phyloP scores from a whole-genome alignment of 1,140 invertebrate species.

The Periplaneta americana region DNA sequence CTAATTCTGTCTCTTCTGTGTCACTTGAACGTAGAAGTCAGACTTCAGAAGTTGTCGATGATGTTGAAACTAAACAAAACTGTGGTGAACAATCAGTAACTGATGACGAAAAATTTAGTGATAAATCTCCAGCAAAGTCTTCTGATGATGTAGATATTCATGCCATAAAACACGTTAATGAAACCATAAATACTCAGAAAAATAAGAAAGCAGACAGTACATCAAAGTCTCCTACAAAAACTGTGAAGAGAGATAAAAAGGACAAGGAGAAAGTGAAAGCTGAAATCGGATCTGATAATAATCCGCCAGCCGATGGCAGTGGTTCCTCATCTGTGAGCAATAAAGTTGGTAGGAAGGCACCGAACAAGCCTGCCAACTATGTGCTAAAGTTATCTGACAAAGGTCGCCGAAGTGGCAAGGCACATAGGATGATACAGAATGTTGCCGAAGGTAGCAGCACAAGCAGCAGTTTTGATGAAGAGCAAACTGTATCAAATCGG shows the following conservation, averaged over 20 bases:
- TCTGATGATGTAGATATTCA: not conserved
- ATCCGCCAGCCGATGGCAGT: too few species aligned
- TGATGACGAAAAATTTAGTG: not conserved
- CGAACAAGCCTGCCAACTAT: not conserved
- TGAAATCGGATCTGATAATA: not conserved
- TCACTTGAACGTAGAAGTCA: not conserved
- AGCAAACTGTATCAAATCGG: not conserved
- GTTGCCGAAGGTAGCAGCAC: slow-evolving; percentile 1
- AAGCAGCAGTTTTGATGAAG: slow-evolving; percentile 15
- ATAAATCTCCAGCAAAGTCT: not conserved
- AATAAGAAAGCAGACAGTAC: not conserved
- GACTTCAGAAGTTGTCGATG: not conserved
- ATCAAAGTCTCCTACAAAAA: not conserved
- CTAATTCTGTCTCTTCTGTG: not conserved
- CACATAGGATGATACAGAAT: slow-evolving; percentile 9
- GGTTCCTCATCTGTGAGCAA: not conserved
- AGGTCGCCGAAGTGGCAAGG: slow-evolving; percentile 6
- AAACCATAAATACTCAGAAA: not conserved
- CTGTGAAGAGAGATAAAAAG: not conserved
- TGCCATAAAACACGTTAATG: not conserved
- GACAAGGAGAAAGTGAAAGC: not conserved
- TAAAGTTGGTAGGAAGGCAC: not conserved
- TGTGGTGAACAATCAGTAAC: not conserved
- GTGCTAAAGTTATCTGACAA: slow-evolving; percentile 6
- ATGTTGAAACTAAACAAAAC: not conserved